Evolutionary conservation across 2,888 invertebrate species (phyloP), one percentile per base, ranked within the genome.

Genomic region (Tenthredo distinguenda): DNA sequence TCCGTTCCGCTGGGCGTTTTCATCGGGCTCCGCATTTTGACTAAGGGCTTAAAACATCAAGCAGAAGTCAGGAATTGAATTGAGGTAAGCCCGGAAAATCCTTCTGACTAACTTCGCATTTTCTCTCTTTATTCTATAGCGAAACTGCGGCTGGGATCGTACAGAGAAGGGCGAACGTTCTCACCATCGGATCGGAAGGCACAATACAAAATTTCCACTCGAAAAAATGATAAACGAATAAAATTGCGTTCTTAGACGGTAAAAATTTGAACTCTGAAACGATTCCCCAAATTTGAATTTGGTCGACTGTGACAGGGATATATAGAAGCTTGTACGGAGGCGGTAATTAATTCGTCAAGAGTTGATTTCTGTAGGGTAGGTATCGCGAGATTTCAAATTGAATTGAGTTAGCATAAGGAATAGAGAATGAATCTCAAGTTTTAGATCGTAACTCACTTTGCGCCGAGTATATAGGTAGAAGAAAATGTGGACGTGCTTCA

Each of bases 21-120:
- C 47, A 34, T 86, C 88, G 18, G 89, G 89, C 58, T 89, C 91
- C 26, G 89, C 91, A 87, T 91, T 91, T 83, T 91, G 91, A 82
- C 91, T 90, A 62, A 79, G 55, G 2, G 91, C 91, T 92, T 87
- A 12, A 87, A 90, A 87, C 31, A 84, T 43, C 65, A 83, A 62
- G 2, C 68, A 83, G 21, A 83, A 47, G 43, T n/a, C 12, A n/a
- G 10, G 21, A 43, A 31, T 83, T 68, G 26, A 81, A 21, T 81
- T 26, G 18, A 37, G 18, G 81, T 50, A 77, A 62, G 10, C 12
- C 26, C 62, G 58, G 58, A 26, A 81, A 40, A 40, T 37, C 34
- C 31, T 26, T 50, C 18, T 26, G 31, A 62, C 21, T 15, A 82
- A 34, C 15, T 50, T 71, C 55, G 40, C 68, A n/a, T 83, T 34